phyloP scores from a whole-genome alignment of 2,113 vertebrate genomes.

The Notechis scutatus region DNA sequence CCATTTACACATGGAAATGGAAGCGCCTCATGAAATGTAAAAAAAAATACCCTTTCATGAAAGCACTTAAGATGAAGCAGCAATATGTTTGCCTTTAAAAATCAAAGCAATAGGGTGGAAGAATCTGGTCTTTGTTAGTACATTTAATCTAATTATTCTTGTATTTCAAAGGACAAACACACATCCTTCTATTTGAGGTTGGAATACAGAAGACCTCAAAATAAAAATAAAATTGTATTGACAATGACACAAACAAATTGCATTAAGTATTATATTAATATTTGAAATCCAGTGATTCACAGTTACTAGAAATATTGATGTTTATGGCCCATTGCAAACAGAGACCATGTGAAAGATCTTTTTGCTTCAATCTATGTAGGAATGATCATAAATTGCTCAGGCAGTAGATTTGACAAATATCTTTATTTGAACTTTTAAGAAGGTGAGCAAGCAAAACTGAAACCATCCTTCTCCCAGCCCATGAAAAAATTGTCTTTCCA shows the following conservation, averaged over 20 bases:
- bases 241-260: neutral
- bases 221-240: neutral
- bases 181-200: neutral
- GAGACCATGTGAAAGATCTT: neutral
- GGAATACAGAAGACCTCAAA: neutral
- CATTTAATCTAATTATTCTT: conserved; percentile 37
- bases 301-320: neutral
- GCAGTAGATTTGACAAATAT: neutral
- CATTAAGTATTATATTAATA: neutral
- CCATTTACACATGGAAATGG: conserved; percentile 27
- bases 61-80: conserved; percentile 34
- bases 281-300: neutral
- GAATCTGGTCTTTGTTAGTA: neutral
- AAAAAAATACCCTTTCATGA: conserved; percentile 11
- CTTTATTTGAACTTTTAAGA: neutral
- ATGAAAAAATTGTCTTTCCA: neutral
- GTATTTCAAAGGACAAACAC: neutral
- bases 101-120: conserved; percentile 26
- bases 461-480: neutral
- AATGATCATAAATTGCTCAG: neutral
- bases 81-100: conserved; percentile 39
- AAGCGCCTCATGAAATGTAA: conserved; percentile 21
- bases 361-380: neutral
- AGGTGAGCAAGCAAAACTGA: neutral
- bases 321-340: neutral